These are phyloP conservation scores for Belgica antarctica DNA, from an alignment of 2,888 invertebrate species.

Conservation along the genomic window DNA sequence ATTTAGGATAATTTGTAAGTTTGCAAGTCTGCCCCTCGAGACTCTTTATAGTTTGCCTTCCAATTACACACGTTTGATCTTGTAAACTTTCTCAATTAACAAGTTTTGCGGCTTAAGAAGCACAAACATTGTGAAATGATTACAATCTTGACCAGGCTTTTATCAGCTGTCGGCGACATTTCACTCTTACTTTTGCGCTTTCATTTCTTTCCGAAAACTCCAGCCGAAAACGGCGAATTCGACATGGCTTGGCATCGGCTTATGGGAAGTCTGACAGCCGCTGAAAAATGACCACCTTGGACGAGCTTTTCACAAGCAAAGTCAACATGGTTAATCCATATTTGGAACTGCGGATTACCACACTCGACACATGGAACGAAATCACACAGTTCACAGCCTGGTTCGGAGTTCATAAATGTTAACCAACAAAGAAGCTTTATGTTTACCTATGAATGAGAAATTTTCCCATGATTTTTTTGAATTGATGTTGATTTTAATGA, in stretches of 20 bases:
- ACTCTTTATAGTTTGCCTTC: neutral
- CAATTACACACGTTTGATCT: neutral
- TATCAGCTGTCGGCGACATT: neutral
- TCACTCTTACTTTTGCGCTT: neutral
- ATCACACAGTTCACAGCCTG: too few species aligned
- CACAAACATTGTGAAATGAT: neutral
- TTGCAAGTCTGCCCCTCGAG: neutral
- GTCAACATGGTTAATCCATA: neutral
- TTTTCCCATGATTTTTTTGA: slow-evolving; percentile 1
- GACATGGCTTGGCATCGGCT: neutral
- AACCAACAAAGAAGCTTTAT: slow-evolving; percentile 5
- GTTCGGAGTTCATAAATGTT: neutral
- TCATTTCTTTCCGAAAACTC: neutral
- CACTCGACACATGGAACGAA: too few species aligned
- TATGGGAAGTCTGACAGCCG: neutral
- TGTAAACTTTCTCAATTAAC: slow-evolving; percentile 27
- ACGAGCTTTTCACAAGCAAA: neutral
- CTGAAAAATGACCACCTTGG: slow-evolving; percentile 19
- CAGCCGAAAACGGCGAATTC: neutral
- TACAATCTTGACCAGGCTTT: neutral
- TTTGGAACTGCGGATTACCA: slow-evolving; percentile 7
- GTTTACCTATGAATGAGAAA: neutral
- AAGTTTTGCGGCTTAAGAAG: slow-evolving; percentile 1
- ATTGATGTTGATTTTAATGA: neutral
- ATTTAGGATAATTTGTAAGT: slow-evolving; percentile 14